Evolutionary conservation across 2,797 vertebrate genomes (phyloP), one percentile per base, ranked within the genome.

Genomic region (Thunnus albacares): DNA sequence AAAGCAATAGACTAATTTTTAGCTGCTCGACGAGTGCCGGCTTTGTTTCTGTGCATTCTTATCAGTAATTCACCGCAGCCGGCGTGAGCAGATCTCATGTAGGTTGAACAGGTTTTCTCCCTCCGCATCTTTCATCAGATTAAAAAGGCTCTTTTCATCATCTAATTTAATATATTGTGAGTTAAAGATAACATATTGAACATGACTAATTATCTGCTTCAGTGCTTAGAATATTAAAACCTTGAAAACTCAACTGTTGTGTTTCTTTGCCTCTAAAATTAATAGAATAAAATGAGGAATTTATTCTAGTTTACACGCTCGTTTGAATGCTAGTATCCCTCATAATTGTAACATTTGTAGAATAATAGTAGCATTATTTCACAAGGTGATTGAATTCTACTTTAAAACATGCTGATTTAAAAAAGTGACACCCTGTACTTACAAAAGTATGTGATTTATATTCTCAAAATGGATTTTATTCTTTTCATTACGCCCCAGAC

Each of bases 21-120:
- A 69, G 71, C 26, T 65, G 14, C 64, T 81, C 1, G 22, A 47
- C 10, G 13, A 87, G 61, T 18, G 70, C 60, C 0, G 57, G n/a
- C 26, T 75, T 83, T 87, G 62, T 86, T 79, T 83, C 81, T 56
- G 26, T 8, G 63, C 58, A 26, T 79, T 71, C 66, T 71, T 58
- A 87, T 88, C 62, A 56, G 59, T 60, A 49, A 83, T 72, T 83
- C 26, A 43, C 55, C 49, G 69, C 76, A 49, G 70, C 6, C 28
- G 26, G 30, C 68, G 55, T 2, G 12, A 75, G 63, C 63, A 47
- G 45, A 51, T 52, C 45, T 67, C 41, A 58, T 56, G 55, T 7
- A 33, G 24, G 35, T 38, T 41, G 75, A 80, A 75, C 62, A 78
- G 70, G 62, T 79, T 69, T 18, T 68, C 65, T 58, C 24, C 22